These are phyloP conservation scores for Arge pagana DNA, from an alignment of 2,888 invertebrate species.

Conservation along the genomic window DNA sequence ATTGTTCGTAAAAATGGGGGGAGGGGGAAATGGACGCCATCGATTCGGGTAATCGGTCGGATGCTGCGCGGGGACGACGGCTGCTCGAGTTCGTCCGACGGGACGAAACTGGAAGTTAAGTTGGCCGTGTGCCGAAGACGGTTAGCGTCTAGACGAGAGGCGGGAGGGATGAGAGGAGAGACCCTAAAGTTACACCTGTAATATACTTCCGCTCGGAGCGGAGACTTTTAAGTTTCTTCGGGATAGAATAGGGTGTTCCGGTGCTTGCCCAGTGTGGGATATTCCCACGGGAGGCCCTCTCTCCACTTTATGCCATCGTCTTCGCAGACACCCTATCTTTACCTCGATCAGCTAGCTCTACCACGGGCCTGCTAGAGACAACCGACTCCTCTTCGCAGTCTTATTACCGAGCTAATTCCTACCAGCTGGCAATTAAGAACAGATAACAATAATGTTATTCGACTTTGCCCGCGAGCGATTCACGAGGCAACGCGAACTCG, in stretches of 20 bases:
- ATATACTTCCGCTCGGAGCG: constrained; percentile 18
- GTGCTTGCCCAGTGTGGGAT: constrained; percentile 54
- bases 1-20: too few relatives aligned
- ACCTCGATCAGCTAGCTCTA: constrained; percentile 4
- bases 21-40: too few relatives aligned
- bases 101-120: too few relatives aligned
- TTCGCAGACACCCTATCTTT: neutral
- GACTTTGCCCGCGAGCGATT: too few relatives aligned
- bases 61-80: too few relatives aligned
- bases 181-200: constrained; percentile 20
- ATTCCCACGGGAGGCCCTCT: constrained; percentile 49
- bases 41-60: too few relatives aligned
- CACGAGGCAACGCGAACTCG: too few relatives aligned
- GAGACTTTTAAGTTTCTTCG: constrained; percentile 21
- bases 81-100: too few relatives aligned
- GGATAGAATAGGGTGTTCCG: constrained; percentile 42
- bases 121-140: neutral
- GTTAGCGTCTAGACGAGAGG: neutral
- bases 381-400: neutral
- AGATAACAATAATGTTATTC: too few relatives aligned
- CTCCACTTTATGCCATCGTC: neutral
- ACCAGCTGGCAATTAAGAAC: constrained; percentile 1
- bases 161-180: neutral
- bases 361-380: too few relatives aligned
- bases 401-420: constrained; percentile 13